These are phyloP conservation scores for Ceyx melanurus DNA, from an alignment of 2,113 vertebrate genomes.

Conservation along the genomic window DNA sequence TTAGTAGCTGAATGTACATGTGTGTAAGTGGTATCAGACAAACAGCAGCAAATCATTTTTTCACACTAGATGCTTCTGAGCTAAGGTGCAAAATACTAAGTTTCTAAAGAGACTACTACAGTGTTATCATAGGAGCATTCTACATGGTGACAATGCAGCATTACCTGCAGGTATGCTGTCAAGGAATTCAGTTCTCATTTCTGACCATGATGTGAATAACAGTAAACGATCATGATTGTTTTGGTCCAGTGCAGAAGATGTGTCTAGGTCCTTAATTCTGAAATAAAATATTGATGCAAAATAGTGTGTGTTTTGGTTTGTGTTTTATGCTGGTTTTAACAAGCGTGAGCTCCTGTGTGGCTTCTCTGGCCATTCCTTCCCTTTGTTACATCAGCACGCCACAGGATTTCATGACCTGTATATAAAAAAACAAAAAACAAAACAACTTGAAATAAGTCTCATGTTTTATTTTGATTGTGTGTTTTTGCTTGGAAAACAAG, in stretches of 20 bases:
- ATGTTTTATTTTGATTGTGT: neutral
- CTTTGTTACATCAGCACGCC: neutral
- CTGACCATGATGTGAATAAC: conserved; percentile 38
- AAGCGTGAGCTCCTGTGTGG: neutral
- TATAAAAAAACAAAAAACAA: neutral
- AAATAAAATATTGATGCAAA: conserved; percentile 28
- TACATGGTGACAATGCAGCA: neutral
- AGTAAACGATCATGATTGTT: conserved; percentile 27
- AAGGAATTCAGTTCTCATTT: conserved; percentile 59
- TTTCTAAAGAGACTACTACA: conserved; percentile 63
- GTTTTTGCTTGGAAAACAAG: neutral
- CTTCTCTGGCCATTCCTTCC: neutral
- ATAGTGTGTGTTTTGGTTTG: neutral
- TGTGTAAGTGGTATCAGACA: neutral
- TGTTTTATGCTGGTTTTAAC: neutral
- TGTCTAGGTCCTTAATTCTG: neutral
- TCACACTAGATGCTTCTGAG: neutral
- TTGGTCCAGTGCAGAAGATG: neutral
- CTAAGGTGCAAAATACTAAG: conserved; percentile 51
- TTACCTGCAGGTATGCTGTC: conserved; percentile 54
- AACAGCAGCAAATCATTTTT: neutral
- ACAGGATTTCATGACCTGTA: neutral
- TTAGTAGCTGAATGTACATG: fast-evolving
- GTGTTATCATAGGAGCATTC: conserved; percentile 54
- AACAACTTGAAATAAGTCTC: neutral